These are phyloP conservation scores for Drosophila bunnanda DNA, from an alignment of 2,888 invertebrate genomes.

Conservation along the genomic window DNA sequence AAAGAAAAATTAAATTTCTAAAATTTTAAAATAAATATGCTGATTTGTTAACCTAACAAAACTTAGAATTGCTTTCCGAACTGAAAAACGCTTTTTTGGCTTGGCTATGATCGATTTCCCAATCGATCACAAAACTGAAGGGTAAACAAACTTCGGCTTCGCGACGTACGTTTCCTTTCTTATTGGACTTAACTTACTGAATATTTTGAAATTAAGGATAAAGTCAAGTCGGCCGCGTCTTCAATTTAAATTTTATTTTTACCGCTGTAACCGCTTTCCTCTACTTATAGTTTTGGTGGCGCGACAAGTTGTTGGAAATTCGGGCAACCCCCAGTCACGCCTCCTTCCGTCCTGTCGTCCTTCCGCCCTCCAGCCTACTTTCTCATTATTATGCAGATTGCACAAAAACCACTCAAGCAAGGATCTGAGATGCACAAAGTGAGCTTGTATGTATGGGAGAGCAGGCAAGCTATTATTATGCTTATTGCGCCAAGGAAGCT, in stretches of 20 bases:
- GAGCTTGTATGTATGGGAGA: conserved; percentile 7
- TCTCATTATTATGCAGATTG: conserved; percentile 76
- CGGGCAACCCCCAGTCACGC: conserved; percentile 25
- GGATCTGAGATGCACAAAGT: conserved; percentile 33
- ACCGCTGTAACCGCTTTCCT: not conserved
- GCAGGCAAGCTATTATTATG: conserved; percentile 65
- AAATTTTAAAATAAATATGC: too few relatives aligned
- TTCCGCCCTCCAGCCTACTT: conserved; percentile 5
- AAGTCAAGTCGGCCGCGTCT: not conserved
- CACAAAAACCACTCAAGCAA: conserved; percentile 56
- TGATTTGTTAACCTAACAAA: too few relatives aligned
- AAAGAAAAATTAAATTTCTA: too few relatives aligned
- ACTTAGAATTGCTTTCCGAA: too few relatives aligned
- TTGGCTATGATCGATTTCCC: too few relatives aligned
- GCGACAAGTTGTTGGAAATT: conserved; percentile 55
- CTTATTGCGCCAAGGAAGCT: conserved; percentile 58
- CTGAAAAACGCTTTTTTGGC: too few relatives aligned
- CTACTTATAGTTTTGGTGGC: conserved; percentile 49
- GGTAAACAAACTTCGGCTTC: too few relatives aligned
- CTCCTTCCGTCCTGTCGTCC: conserved; percentile 7
- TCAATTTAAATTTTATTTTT: not conserved
- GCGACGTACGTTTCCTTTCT: too few relatives aligned
- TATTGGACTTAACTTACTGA: not conserved
- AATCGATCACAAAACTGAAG: too few relatives aligned
- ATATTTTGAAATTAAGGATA: not conserved